These are phyloP conservation scores for Myotis davidii DNA, from an alignment of 2,113 vertebrate genomes.

Conservation along the genomic window DNA sequence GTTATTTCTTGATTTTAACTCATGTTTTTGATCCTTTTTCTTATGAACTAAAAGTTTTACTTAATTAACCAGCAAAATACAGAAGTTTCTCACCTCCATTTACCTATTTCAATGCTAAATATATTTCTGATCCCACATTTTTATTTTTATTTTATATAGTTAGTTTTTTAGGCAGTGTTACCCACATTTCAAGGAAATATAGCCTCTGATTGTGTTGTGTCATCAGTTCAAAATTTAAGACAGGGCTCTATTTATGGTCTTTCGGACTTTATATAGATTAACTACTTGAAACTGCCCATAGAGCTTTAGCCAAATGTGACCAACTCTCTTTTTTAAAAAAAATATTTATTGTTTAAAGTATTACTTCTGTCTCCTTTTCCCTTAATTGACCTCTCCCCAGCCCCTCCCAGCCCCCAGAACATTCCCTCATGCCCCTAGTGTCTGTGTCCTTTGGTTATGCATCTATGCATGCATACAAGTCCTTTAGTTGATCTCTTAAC, in stretches of 20 bases:
- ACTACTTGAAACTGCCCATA: rapidly evolving
- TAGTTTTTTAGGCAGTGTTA: background rate
- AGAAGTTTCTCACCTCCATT: background rate
- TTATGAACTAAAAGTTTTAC: background rate
- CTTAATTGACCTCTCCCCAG: no score
- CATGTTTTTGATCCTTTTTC: background rate
- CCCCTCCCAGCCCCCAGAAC: no score
- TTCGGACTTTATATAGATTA: background rate
- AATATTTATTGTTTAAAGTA: no score
- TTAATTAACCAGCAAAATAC: background rate
- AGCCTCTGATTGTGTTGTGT: background rate
- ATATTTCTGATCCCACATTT: background rate
- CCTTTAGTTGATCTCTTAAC: no score
- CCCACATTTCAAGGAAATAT: background rate
- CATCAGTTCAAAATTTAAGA: background rate
- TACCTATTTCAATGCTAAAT: background rate
- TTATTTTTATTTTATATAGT: background rate
- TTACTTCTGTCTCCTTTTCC: no score
- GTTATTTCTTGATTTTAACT: background rate
- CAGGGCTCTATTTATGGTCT: background rate
- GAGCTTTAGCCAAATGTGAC: background rate
- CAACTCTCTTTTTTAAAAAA: background rate
- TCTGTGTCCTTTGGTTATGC: no score
- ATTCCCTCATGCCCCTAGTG: no score
- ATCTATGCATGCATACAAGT: no score